Evolutionary conservation across 2,888 invertebrate genomes (phyloP), one percentile per base, ranked within the genome.

Genomic region (Lumbricus terrestris): DNA sequence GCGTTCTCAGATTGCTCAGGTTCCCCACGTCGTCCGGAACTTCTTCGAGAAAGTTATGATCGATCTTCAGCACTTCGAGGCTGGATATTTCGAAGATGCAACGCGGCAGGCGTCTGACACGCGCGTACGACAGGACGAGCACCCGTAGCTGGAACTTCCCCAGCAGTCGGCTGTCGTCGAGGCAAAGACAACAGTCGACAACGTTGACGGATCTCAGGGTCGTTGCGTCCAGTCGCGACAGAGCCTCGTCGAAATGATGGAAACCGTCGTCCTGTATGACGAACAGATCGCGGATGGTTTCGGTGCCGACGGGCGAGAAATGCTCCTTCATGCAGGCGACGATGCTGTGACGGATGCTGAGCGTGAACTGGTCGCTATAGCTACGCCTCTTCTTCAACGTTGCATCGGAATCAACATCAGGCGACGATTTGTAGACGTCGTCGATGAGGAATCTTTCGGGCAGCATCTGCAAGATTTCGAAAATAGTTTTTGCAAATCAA

Each of bases 281-380:
- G 35, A 92, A 89, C 90, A 92, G 90, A 83, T 92, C 92, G 20
- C 92, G 91, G n/a, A 93, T 91, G 35, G 89, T 90, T 90, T 92
- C 92, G 1, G 91, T 83, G 54, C 54, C 40, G 35, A 91, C 90
- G 54, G 92, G 92, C 85, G 92, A 91, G 89, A 92, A 92, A 89
- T 92, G 91, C 88, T 92, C 92, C 89, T 92, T 92, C 90, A 92
- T 91, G 90, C 91, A 92, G 88, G 92, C 92, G 15, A 90, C 54
- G 54, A 91, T 90, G 91, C 92, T 92, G 90, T 92, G 93, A 20
- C 92, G 91, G 15, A 92, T 91, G 89, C 92, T 91, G 69, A 93
- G 89, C 89, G 92, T 88, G 91, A 92, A 92, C 90, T 92, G 93
- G 90, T 92, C 92, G 89, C 92, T 92, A 90, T 92, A 92, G 90